Conservation (phyloP, 2,888 invertebrate genomes). For the Himalopsyche kuldschensis region DNA sequence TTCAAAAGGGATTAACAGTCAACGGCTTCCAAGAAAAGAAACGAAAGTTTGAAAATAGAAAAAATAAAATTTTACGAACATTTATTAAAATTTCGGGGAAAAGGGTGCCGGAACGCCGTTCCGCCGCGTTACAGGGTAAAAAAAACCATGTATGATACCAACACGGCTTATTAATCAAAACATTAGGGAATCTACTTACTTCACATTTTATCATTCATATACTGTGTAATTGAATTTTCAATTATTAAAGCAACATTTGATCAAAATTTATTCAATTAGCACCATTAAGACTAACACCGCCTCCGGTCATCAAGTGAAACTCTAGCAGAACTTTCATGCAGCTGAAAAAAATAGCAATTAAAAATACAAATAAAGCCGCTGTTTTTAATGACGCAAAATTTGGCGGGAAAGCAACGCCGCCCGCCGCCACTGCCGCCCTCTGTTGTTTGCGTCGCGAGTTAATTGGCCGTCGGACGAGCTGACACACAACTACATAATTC, state of each 20-base stretch:
- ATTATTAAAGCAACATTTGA: background rate
- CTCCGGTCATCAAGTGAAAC: background rate
- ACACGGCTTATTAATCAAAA: no score
- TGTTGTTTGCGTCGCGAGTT: conserved; percentile 31
- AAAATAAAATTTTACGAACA: no score
- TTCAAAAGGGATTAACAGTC: no score
- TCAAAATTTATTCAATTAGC: background rate
- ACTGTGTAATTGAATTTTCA: background rate
- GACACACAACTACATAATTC: conserved; percentile 40
- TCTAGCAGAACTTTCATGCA: background rate
- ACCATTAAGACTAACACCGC: background rate
- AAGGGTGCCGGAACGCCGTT: conserved; percentile 18
- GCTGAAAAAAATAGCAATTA: background rate
- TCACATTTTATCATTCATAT: no score
- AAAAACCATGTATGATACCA: no score
- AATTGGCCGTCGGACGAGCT: conserved; percentile 38
- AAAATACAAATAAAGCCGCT: background rate
- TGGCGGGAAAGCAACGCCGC: conserved; percentile 1
- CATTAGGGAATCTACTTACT: no score
- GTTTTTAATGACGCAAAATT: background rate
- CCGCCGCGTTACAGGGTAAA: background rate
- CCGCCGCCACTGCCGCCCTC: conserved; percentile 3
- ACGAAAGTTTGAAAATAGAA: no score
- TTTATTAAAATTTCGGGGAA: no score
- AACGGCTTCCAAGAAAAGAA: no score